A percentile compares a stretch with the other conserved stretches of the same genome.
Evolutionary conservation across 2,797 vertebrate genomes (phyloP).

Genomic region (Enteromius thamalakanensis): DNA sequence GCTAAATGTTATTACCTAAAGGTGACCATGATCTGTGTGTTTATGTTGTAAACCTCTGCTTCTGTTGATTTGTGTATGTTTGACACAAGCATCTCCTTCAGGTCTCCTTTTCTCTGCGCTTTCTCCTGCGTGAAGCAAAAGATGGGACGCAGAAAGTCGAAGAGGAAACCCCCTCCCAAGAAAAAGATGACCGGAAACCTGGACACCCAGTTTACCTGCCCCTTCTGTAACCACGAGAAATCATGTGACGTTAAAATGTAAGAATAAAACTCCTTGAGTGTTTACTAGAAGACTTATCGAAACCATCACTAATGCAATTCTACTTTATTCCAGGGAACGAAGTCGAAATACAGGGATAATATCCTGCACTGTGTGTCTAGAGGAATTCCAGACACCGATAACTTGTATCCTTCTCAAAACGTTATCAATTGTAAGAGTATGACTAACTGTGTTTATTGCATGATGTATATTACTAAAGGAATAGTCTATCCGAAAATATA

Average conservation of each 20-base stretch:
- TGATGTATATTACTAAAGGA: no score
- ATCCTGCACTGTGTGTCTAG: conserved; percentile 91
- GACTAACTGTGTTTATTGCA: not conserved
- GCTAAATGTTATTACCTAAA: not conserved
- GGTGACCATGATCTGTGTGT: not conserved
- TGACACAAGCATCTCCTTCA: not conserved
- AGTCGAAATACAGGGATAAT: conserved; percentile 94
- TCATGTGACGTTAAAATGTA: conserved; percentile 95
- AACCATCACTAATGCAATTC: not conserved
- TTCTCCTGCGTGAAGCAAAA: not conserved
- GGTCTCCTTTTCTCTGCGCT: not conserved
- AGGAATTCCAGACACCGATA: conserved; percentile 96
- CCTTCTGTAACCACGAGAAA: conserved; percentile 96
- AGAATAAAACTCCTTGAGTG: conserved; percentile 52
- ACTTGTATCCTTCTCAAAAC: conserved; percentile 89
- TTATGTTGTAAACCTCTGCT: not conserved
- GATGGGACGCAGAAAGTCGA: conserved; percentile 93
- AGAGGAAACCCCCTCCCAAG: conserved; percentile 91
- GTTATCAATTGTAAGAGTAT: no score
- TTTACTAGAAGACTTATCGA: not conserved
- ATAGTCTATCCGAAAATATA: not conserved
- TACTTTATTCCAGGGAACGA: conserved; percentile 81
- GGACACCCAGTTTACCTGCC: conserved; percentile 93
- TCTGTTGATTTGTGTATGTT: not conserved
- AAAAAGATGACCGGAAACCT: conserved; percentile 92